These are phyloP conservation scores for Thalassarche chlororhynchos DNA, from an alignment of 2,113 vertebrate genomes.

Conservation along the genomic window DNA sequence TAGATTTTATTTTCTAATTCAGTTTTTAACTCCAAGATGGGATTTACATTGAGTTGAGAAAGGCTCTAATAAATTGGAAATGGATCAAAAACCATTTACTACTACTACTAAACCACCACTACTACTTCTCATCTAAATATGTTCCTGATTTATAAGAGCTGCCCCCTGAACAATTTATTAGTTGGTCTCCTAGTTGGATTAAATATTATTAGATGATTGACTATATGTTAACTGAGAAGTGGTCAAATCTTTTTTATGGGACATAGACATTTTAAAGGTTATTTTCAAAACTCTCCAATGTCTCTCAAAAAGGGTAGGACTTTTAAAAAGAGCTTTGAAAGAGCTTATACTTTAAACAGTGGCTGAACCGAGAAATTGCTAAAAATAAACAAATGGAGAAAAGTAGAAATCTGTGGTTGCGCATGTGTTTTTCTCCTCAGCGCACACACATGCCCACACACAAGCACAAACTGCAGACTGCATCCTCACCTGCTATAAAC, in stretches of 20 bases:
- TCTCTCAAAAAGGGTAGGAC: not conserved
- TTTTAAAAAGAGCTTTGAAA: not conserved
- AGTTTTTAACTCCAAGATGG: constrained; percentile 23
- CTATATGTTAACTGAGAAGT: not conserved
- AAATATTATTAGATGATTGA: constrained; percentile 23
- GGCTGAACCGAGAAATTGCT: not conserved
- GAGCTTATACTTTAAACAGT: not conserved
- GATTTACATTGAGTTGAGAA: constrained; percentile 3
- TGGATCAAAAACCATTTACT: constrained; percentile 22
- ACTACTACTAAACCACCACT: not conserved
- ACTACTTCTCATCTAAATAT: not conserved
- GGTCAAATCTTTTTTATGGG: not conserved
- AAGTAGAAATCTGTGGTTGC: not conserved
- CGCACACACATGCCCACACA: not conserved
- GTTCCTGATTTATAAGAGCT: constrained; percentile 13
- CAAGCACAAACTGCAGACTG: not conserved
- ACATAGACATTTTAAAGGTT: not conserved
- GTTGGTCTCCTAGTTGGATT: not conserved
- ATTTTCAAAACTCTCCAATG: not conserved
- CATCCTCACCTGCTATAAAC: constrained; percentile 1
- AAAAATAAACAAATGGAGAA: not conserved
- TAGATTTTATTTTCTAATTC: constrained; percentile 53
- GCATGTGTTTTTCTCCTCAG: not conserved
- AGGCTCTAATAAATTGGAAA: constrained; percentile 32
- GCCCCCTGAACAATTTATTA: not conserved